Evolutionary conservation across 2,113 vertebrate genomes (phyloP), one percentile per base, ranked within the genome.

Genomic region (Tinamus guttatus): DNA sequence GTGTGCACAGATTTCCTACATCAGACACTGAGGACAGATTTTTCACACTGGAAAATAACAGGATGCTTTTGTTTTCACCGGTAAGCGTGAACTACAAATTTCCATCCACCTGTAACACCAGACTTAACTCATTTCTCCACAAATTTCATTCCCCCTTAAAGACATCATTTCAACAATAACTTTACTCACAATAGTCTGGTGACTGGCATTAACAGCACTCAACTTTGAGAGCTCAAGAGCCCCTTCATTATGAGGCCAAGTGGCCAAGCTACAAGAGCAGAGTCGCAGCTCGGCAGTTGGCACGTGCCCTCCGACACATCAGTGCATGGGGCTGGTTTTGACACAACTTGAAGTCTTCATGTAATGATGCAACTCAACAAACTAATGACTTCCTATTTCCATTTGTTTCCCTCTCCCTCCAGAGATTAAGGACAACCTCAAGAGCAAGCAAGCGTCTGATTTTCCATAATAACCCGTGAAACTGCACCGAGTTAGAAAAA

Each of bases 201-300:
- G 56, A 4, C 93, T 86, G 51, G 36, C 43, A 93, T 96, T 86
- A 92, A 43, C 36, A 19, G 41, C 32, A 69, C 63, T 78, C 56
- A 94, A 87, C 6, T 4, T 94, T 59, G 85, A 85, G 43, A 94
- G n/a, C 11, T 43, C 69, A 45, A 85, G 95, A 94, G 43, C 9
- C 30, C 51, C 63, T 87, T 81, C 43, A 67, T 47, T 89, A 49
- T 21, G n/a, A 91, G 36, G 62, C 30, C 40, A 69, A 70, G n/a
- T 30, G 19, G 65, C 41, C 13, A 69, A 77, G 62, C 59, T 16
- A 84, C 92, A 32, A 11, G 1, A 80, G 32, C 91, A 73, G 89
- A 76, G n/a, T 1, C 12, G 21, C 47, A 79, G 25, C 19, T 59
- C 83, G 64, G 64, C 67, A 92, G 71, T 69, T 93, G 59, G 75